These are phyloP conservation scores for Halcyon badia DNA, from an alignment of 2,797 vertebrate species.

Conservation along the genomic window DNA sequence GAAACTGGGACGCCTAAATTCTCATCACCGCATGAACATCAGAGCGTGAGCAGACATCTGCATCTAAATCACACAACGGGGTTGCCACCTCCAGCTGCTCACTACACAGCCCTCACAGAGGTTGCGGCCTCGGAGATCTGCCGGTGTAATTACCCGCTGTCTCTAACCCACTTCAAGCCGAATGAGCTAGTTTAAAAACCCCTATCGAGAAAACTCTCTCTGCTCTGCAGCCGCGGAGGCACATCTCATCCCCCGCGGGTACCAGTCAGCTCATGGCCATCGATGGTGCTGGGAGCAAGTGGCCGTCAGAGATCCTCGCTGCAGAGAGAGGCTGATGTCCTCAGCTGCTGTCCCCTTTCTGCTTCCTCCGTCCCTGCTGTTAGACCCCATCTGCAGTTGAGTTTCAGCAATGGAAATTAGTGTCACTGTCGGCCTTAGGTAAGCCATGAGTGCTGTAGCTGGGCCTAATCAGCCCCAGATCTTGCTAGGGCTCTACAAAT, in stretches of 20 bases:
- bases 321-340: neutral
- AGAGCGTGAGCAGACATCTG: conserved; percentile 43
- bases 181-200: conserved; percentile 19
- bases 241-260: rapidly evolving
- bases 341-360: neutral
- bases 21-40: neutral
- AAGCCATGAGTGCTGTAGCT: neutral
- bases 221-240: neutral
- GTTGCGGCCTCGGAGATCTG: conserved; percentile 31
- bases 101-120: neutral
- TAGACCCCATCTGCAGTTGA: neutral
- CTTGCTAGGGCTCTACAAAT: neutral
- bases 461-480: neutral
- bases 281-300: rapidly evolving
- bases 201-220: neutral
- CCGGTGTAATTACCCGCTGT: neutral
- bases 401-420: neutral
- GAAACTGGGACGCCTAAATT: conserved; percentile 53
- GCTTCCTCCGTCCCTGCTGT: neutral
- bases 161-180: conserved; percentile 17
- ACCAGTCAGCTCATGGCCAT: neutral
- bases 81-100: conserved; percentile 63
- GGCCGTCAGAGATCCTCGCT: neutral
- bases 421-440: neutral
- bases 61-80: conserved; percentile 52